Percentiles rank a stretch among this genome's conserved stretches.
Conservation (phyloP, 1,140 invertebrate genomes). For the Galendromus occidentalis region DNA sequence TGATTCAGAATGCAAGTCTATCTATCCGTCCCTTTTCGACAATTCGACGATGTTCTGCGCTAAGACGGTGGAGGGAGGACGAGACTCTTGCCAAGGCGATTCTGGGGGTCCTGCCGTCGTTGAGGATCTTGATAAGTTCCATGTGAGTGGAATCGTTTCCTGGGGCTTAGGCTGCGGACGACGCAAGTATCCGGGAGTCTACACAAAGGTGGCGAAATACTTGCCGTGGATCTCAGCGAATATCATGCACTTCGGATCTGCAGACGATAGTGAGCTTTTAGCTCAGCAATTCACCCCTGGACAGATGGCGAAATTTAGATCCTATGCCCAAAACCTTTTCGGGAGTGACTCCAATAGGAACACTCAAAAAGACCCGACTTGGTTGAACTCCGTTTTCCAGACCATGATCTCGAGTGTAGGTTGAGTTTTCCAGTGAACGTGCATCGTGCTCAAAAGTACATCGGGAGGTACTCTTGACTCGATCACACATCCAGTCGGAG, state of each 20-base stretch:
- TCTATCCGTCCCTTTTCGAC: not conserved
- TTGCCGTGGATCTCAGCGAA: slow-evolving; percentile 25
- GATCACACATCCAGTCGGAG: too few relatives aligned
- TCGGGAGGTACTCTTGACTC: too few relatives aligned
- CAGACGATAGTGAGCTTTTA: not conserved
- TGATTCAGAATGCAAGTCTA: not conserved
- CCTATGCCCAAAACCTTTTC: too few relatives aligned
- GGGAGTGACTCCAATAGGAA: too few relatives aligned
- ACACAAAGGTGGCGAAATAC: slow-evolving; percentile 23
- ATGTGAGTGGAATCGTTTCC: slow-evolving; percentile 50
- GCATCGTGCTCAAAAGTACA: too few relatives aligned
- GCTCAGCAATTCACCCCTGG: too few relatives aligned
- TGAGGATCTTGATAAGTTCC: not conserved
- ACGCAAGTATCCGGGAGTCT: slow-evolving; percentile 49
- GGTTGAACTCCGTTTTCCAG: too few relatives aligned
- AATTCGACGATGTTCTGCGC: not conserved
- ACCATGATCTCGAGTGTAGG: too few relatives aligned
- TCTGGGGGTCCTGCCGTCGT: not conserved
- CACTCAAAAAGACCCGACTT: too few relatives aligned
- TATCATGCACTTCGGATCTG: not conserved
- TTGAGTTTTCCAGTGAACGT: too few relatives aligned
- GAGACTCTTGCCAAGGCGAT: slow-evolving; percentile 2
- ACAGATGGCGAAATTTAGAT: too few relatives aligned
- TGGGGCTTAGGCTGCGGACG: slow-evolving; percentile 82
- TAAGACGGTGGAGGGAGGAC: not conserved